Conservation (phyloP, 2,888 invertebrate species). For the Andrena praecox region DNA sequence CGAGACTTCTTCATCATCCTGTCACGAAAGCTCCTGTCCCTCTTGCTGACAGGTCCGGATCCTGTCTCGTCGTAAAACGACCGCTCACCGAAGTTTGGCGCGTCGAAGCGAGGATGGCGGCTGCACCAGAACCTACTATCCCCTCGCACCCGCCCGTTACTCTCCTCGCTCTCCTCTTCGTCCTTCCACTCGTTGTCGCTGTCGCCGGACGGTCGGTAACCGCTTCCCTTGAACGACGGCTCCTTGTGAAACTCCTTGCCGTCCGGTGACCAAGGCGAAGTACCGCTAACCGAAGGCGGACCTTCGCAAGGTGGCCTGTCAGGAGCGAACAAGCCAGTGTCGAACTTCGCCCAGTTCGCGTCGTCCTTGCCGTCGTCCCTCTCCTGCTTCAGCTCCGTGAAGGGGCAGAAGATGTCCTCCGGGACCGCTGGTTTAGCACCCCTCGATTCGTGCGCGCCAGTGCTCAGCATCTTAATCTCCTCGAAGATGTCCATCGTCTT, state of each 20-base stretch:
- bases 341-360: slow-evolving; percentile 84
- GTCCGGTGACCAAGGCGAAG: slow-evolving; percentile 93
- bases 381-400: slow-evolving; percentile 70
- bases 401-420: slow-evolving; percentile 80
- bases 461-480: slow-evolving; percentile 82
- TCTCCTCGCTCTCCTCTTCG: slow-evolving; percentile 84
- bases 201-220: slow-evolving; percentile 84
- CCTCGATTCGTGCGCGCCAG: slow-evolving; percentile 61
- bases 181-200: slow-evolving; percentile 84
- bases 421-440: slow-evolving; percentile 41
- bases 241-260: slow-evolving; percentile 88
- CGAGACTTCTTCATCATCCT: slow-evolving; percentile 77
- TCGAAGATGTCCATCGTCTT: slow-evolving; percentile 82
- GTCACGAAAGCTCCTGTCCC: slow-evolving; percentile 79
- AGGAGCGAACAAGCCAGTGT: slow-evolving; percentile 78
- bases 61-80: slow-evolving; percentile 75
- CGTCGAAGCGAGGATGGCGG: slow-evolving; percentile 75
- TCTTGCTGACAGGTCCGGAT: slow-evolving; percentile 66
- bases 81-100: slow-evolving; percentile 73
- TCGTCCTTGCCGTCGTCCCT: slow-evolving; percentile 77
- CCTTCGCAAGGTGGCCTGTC: slow-evolving; percentile 81
- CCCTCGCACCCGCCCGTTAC: slow-evolving; percentile 81
- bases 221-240: slow-evolving; percentile 84
- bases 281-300: slow-evolving; percentile 82
- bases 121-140: slow-evolving; percentile 84